Evolutionary conservation across 2,888 invertebrate genomes (phyloP).

Genomic region (Malthinus flaveolus): DNA sequence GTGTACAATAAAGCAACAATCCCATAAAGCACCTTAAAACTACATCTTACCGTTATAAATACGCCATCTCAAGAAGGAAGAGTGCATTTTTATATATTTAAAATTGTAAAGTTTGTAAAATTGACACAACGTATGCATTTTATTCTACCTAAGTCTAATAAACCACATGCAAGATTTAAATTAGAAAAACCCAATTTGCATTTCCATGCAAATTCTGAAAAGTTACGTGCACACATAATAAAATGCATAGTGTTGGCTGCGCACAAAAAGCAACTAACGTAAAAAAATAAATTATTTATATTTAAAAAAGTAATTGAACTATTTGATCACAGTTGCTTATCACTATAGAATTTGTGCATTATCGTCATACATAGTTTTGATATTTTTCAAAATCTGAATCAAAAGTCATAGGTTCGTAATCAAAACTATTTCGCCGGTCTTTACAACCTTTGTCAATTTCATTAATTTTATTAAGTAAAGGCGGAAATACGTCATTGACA

Average conservation of each 20-base stretch:
- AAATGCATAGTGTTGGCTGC: conserved; percentile 9
- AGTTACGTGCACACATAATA: not conserved
- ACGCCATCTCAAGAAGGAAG: not conserved
- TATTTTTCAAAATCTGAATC: conserved; percentile 9
- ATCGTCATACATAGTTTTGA: conserved; percentile 12
- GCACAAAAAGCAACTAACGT: not conserved
- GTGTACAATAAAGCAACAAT: too few relatives aligned
- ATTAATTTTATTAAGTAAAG: conserved; percentile 54
- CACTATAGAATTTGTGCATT: conserved; percentile 6
- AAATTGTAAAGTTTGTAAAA: conserved; percentile 1
- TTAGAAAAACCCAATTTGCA: not conserved
- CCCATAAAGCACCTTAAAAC: conserved; percentile 1
- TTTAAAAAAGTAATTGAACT: not conserved
- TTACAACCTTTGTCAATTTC: conserved; percentile 21
- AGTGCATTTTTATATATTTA: not conserved
- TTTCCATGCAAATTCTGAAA: conserved; percentile 1
- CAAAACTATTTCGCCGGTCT: conserved; percentile 14
- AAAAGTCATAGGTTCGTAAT: conserved; percentile 9
- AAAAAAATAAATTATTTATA: not conserved
- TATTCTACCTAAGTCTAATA: not conserved
- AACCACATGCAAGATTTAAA: not conserved
- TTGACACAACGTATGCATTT: conserved; percentile 13
- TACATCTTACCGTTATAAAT: conserved; percentile 2
- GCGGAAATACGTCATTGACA: conserved; percentile 91
- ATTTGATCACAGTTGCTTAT: conserved; percentile 17